These are phyloP conservation scores for Periphyllus acericola DNA, from an alignment of 2,888 invertebrate genomes.

Conservation along the genomic window DNA sequence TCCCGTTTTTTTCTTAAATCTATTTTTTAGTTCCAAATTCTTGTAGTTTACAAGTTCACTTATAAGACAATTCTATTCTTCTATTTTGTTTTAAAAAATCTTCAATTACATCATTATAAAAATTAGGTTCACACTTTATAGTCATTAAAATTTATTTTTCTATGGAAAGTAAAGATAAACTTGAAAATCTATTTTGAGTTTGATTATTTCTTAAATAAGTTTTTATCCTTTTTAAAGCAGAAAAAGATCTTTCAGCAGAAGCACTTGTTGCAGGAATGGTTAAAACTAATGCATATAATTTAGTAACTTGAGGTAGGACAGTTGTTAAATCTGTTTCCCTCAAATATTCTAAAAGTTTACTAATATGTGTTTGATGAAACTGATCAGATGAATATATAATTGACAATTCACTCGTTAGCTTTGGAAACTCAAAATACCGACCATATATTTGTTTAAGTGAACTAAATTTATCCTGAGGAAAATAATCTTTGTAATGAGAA, in stretches of 20 bases:
- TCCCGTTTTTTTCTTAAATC: too few species aligned
- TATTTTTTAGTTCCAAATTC: conserved; percentile 10
- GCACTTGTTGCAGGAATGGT: conserved; percentile 33
- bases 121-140: not conserved
- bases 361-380: not conserved
- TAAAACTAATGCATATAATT: conserved; percentile 6
- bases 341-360: conserved; percentile 10
- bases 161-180: conserved; percentile 26
- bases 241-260: conserved; percentile 7
- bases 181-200: conserved; percentile 10
- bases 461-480: too few species aligned
- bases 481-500: too few species aligned
- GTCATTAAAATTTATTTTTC: conserved; percentile 23
- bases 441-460: conserved; percentile 9
- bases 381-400: conserved; percentile 9
- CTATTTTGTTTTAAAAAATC: conserved; percentile 23
- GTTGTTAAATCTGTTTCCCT: not conserved
- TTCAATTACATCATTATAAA: conserved; percentile 12
- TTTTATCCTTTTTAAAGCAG: conserved; percentile 24
- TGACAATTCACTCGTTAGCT: not conserved
- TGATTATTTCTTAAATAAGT: conserved; percentile 14
- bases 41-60: conserved; percentile 8
- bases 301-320: not conserved
- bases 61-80: conserved; percentile 15
- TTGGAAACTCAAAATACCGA: not conserved